Conservation (phyloP, 2,113 vertebrate species). For the Turdus rufiventris region DNA sequence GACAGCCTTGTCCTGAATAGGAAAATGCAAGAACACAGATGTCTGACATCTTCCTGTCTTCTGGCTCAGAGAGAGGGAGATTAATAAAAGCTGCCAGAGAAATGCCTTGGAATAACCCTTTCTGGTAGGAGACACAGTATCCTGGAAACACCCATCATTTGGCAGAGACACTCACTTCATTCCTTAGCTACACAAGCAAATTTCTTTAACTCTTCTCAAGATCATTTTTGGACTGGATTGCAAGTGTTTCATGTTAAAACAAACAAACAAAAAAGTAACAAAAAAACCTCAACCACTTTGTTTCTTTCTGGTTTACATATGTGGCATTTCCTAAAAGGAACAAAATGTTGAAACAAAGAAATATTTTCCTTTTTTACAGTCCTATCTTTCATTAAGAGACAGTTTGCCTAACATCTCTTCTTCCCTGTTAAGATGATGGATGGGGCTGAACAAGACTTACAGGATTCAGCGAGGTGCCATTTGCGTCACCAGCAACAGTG, state of each 20-base stretch:
- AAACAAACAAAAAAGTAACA: background rate
- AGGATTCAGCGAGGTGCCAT: background rate
- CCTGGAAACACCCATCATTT: conserved; percentile 19
- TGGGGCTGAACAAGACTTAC: background rate
- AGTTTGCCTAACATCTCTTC: conserved; percentile 27
- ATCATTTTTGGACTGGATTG: background rate
- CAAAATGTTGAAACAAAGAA: background rate
- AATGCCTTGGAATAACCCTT: conserved; percentile 29
- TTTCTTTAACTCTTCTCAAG: background rate
- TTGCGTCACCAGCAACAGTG: background rate
- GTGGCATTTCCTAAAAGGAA: conserved; percentile 34
- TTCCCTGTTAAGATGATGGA: background rate
- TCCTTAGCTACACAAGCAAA: background rate
- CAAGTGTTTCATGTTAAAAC: background rate
- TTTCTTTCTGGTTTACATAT: conserved; percentile 53
- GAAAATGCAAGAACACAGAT: background rate
- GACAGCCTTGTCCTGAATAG: background rate
- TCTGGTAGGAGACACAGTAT: background rate
- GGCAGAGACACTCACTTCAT: background rate
- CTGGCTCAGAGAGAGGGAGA: background rate
- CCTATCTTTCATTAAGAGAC: conserved; percentile 26
- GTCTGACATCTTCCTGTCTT: conserved; percentile 10
- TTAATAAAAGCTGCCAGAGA: conserved; percentile 19
- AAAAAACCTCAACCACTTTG: background rate
- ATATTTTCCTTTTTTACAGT: background rate